Conservation (phyloP, 2,113 vertebrate genomes). For the Climacteris rufus region DNA sequence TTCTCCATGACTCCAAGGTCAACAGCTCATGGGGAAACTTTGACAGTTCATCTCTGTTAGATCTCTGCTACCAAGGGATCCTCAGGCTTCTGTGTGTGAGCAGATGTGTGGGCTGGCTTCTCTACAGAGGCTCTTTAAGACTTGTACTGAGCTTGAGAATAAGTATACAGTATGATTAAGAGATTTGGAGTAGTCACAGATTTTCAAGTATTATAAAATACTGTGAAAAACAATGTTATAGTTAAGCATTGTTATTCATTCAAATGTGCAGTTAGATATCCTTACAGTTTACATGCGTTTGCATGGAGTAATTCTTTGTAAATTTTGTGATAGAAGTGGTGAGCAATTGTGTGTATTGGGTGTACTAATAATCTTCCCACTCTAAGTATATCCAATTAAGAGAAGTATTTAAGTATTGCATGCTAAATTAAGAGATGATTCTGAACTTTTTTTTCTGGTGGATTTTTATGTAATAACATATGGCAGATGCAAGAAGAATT, state of each 20-base stretch:
- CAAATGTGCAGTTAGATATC: neutral
- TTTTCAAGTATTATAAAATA: neutral
- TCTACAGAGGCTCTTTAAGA: neutral
- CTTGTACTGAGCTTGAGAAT: neutral
- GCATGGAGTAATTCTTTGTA: neutral
- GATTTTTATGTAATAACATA: neutral
- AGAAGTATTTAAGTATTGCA: neutral
- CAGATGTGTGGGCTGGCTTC: neutral
- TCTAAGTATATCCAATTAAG: neutral
- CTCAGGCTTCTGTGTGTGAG: neutral
- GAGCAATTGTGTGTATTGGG: neutral
- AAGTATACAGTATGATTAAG: neutral
- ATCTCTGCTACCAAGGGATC: neutral
- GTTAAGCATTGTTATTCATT: neutral
- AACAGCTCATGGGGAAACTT: neutral
- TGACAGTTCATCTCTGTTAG: neutral
- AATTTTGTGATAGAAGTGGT: neutral
- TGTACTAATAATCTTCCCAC: neutral
- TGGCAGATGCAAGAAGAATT: neutral
- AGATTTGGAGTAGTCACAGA: neutral
- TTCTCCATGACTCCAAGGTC: neutral
- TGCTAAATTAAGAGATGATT: neutral
- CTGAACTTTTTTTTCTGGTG: neutral
- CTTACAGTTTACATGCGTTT: neutral
- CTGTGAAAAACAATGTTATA: neutral